Conservation (phyloP, 2,797 vertebrate genomes). For the Distichodus sexfasciatus region DNA sequence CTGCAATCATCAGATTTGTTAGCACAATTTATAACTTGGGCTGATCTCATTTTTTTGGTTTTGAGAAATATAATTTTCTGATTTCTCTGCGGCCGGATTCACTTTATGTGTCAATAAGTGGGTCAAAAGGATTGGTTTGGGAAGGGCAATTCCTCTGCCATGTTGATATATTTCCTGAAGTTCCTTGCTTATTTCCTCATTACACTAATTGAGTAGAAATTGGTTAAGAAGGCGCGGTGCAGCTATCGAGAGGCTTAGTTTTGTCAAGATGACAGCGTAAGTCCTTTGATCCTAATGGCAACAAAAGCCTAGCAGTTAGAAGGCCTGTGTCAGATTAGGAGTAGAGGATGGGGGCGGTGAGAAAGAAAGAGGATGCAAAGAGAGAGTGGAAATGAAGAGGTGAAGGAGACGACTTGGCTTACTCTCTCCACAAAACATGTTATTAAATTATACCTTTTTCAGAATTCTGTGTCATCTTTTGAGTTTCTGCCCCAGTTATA, state of each 20-base stretch:
- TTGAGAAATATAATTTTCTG: background rate
- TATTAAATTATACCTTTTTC: background rate
- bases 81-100: conserved; percentile 13
- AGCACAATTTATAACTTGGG: no score
- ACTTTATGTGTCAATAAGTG: background rate
- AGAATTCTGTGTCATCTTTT: background rate
- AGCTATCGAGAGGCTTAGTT: conserved; percentile 85
- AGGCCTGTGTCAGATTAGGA: conserved; percentile 84
- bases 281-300: conserved; percentile 85
- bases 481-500: background rate
- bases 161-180: conserved; percentile 75
- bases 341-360: conserved; percentile 27
- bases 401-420: background rate
- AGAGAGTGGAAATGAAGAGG: conserved; percentile 9
- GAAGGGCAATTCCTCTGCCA: conserved; percentile 69
- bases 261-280: conserved; percentile 91
- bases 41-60: no score
- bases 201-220: conserved; percentile 85
- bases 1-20: no score
- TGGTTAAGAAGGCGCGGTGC: conserved; percentile 82
- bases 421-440: background rate
- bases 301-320: conserved; percentile 85
- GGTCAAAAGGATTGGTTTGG: conserved; percentile 24
- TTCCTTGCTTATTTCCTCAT: conserved; percentile 77
- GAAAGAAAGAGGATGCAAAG: conserved; percentile 8